phyloP scores from a whole-genome alignment of 2,797 vertebrate species.

The Melanotaenia boesemani region DNA sequence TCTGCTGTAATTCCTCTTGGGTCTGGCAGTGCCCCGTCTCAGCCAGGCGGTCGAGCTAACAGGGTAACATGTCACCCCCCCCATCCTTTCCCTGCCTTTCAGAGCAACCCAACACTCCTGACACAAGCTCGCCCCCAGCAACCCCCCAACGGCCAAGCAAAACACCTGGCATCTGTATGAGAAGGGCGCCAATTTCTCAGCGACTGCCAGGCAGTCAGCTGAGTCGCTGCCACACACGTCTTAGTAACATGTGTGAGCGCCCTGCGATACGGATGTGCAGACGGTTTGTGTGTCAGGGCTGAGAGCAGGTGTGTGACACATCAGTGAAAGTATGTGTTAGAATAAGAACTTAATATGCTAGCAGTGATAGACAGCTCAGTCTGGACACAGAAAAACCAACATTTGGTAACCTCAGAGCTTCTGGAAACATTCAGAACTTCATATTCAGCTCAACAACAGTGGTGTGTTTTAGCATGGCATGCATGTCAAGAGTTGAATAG shows the following conservation, averaged over 20 bases:
- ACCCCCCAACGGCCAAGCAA: slow-evolving; percentile 75
- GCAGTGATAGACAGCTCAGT: slow-evolving; percentile 47
- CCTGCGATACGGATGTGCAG: slow-evolving; percentile 16
- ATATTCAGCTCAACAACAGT: slow-evolving; percentile 2
- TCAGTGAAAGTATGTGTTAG: slow-evolving; percentile 25
- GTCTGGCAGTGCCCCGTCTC: slow-evolving; percentile 1
- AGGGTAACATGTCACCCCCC: slow-evolving; percentile 48
- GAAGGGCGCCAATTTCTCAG: slow-evolving; percentile 71
- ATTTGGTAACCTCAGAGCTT: slow-evolving; percentile 11
- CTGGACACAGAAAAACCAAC: slow-evolving; percentile 30
- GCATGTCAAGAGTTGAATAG: slow-evolving; percentile 29
- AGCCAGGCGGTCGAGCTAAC: slow-evolving; percentile 45
- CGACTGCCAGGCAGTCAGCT: slow-evolving; percentile 74
- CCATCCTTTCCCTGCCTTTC: slow-evolving; percentile 51
- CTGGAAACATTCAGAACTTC: slow-evolving; percentile 39
- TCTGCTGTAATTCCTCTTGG: slow-evolving; percentile 40
- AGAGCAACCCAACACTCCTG: slow-evolving; percentile 71
- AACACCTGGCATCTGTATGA: slow-evolving; percentile 82
- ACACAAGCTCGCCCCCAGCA: slow-evolving; percentile 58
- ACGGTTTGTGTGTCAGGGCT: slow-evolving; percentile 12
- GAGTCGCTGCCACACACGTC: slow-evolving; percentile 52
- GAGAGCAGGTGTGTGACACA: slow-evolving; percentile 41
- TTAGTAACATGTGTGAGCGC: slow-evolving; percentile 27
- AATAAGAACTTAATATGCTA: slow-evolving; percentile 32
- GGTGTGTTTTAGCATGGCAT: slow-evolving; percentile 10